Conservation (phyloP, 2,888 invertebrate genomes). For the Salpingus planirostris region DNA sequence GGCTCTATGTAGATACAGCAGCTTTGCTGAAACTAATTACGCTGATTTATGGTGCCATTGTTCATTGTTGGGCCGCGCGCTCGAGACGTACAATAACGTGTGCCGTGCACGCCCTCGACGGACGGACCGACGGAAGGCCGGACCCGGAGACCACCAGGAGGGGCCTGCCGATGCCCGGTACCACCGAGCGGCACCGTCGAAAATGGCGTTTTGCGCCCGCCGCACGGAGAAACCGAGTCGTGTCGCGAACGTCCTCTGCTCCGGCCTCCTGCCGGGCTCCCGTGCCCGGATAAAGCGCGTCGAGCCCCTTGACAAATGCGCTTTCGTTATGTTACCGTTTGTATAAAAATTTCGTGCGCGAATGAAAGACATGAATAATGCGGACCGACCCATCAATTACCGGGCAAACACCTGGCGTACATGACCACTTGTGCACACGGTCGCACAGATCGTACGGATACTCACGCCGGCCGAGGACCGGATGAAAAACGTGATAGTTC, state of each 20-base stretch:
- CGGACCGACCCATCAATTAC: constrained; percentile 28
- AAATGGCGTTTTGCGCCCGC: too few relatives aligned
- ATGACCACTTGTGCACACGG: constrained; percentile 1
- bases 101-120: constrained; percentile 38
- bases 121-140: constrained; percentile 8
- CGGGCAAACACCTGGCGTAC: constrained; percentile 32
- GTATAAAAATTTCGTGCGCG: constrained; percentile 8
- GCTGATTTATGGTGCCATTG: constrained; percentile 91
- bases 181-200: background rate
- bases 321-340: too few relatives aligned
- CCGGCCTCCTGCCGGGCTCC: too few relatives aligned
- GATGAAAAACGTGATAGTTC: constrained; percentile 38
- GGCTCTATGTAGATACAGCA: constrained; percentile 41
- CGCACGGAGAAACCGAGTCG: too few relatives aligned
- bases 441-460: background rate
- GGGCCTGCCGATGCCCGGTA: constrained; percentile 3
- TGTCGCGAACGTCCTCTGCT: too few relatives aligned
- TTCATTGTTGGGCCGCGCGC: constrained; percentile 68
- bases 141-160: constrained; percentile 4
- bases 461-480: constrained; percentile 13
- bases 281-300: too few relatives aligned
- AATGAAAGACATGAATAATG: constrained; percentile 21
- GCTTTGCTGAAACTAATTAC: constrained; percentile 73
- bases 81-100: constrained; percentile 36
- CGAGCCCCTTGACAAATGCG: too few relatives aligned